Base-by-base conservation (phyloP, 2,888 invertebrate genomes). In the Nysson spinosus region DNA sequence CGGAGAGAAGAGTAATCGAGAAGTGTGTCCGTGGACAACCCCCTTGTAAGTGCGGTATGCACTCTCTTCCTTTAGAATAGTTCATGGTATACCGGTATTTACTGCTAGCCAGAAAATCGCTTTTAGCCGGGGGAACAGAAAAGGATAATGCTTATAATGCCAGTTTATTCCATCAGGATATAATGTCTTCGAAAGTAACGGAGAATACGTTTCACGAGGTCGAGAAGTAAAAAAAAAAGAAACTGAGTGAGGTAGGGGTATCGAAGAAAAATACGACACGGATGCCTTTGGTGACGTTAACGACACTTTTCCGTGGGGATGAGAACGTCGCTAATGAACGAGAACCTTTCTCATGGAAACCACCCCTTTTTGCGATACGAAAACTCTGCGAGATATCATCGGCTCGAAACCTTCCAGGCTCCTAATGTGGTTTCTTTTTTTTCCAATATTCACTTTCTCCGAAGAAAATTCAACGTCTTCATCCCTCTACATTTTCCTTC, bases 51-150 rank as follows among this genome's bases (percentile, higher is more conserved):
- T n/a, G n/a, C n/a, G n/a, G n/a, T n/a, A n/a, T n/a, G n/a, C n/a
- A n/a, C 6, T 19, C 22, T 26, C 37, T 40, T 44, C n/a, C 12
- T 28, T 4, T 17, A 28, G n/a, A 37, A 20, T 16, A 37, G 28
- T 16, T 16, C 28, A 16, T 7, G 12, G 16, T 34, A 14, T 19
- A 9, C n/a, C n/a, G n/a, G 28, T 55, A 60, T 60, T 54, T 50
- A 24, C 19, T 9, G 34, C 44, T 14, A 16, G 28, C 39, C 39
- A 20, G 26, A 24, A 34, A 49, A 62, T 62, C 35, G 35, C 50
- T 37, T 47, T 30, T 20, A 30, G 26, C 50, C 14, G 26, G 5
- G 11, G 20, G 9, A n/a, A 32, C 14, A 16, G 14, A 43, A 3
- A 20, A 19, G 14, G 11, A 24, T 34, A 11, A 9, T 55, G 9